Percentiles rank a stretch among this genome's conserved stretches.
These are phyloP conservation scores for Apeltes quadracus DNA, from an alignment of 2,113 vertebrate species.

Conservation along the genomic window DNA sequence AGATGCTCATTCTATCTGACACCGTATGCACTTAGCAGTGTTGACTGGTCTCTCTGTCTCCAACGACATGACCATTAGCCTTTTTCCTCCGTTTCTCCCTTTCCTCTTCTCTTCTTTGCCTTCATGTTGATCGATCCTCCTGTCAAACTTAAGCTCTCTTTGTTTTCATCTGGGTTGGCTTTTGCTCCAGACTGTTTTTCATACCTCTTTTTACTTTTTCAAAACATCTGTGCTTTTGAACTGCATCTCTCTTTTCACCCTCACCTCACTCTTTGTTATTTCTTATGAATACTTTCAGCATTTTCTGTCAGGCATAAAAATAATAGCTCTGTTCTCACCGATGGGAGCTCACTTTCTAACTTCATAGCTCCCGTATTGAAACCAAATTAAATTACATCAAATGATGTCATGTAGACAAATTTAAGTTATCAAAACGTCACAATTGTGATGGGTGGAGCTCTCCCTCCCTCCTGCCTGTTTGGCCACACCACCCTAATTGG, in stretches of 20 bases:
- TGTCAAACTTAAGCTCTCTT: slow-evolving; percentile 13
- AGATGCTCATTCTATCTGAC: slow-evolving; percentile 67
- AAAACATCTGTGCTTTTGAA: slow-evolving; percentile 11
- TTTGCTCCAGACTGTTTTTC: slow-evolving; percentile 2
- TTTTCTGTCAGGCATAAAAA: slow-evolving; percentile 52
- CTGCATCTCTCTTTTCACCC: background rate
- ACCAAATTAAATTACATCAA: slow-evolving; percentile 58
- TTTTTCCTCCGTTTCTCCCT: slow-evolving; percentile 16
- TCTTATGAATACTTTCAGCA: slow-evolving; percentile 38
- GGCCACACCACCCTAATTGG: no score
- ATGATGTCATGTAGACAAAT: no score
- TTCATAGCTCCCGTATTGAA: slow-evolving; percentile 37
- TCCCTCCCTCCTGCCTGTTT: no score
- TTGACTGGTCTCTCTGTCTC: slow-evolving; percentile 22
- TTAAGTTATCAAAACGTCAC: no score
- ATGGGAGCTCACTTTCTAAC: slow-evolving; percentile 55
- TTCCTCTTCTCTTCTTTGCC: slow-evolving; percentile 22
- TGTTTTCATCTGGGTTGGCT: slow-evolving; percentile 29
- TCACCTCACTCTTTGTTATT: slow-evolving; percentile 4
- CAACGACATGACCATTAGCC: slow-evolving; percentile 5
- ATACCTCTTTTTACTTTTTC: slow-evolving; percentile 7
- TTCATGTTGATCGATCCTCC: slow-evolving; percentile 29
- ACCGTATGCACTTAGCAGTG: slow-evolving; percentile 56
- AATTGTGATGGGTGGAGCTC: no score
- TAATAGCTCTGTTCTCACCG: slow-evolving; percentile 52